phyloP scores from a whole-genome alignment of 1,140 invertebrate species.

The Portunus trituberculatus region DNA sequence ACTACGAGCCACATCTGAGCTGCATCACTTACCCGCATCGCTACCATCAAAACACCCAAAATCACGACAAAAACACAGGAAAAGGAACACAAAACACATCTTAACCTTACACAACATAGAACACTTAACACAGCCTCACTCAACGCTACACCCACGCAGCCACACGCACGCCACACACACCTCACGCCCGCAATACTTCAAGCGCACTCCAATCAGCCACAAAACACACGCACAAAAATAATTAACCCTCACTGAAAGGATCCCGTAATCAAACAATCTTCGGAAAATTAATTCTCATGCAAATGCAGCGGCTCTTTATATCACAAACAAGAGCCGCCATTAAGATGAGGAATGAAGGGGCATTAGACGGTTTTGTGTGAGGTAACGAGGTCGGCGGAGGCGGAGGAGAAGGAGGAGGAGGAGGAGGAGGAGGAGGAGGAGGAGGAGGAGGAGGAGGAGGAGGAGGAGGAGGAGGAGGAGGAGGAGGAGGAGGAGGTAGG shows the following conservation, averaged over 20 bases:
- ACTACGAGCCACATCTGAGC: too few relatives aligned
- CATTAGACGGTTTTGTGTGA: conserved; percentile 38
- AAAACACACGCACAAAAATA: background rate
- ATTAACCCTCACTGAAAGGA: background rate
- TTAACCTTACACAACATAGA: background rate
- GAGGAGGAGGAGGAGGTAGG: background rate
- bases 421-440: background rate
- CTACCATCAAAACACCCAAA: background rate
- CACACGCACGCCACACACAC: background rate
- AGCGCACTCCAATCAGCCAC: background rate
- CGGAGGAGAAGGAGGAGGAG: background rate
- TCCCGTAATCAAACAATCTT: background rate
- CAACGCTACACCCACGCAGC: background rate
- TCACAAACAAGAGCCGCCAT: conserved; percentile 30
- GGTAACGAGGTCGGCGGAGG: background rate
- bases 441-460: background rate
- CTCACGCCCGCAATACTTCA: background rate
- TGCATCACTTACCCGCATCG: background rate
- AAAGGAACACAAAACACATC: background rate
- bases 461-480: background rate
- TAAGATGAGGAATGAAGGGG: conserved; percentile 36
- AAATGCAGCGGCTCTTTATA: conserved; percentile 36
- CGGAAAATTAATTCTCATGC: conserved; percentile 53
- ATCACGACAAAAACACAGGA: background rate
- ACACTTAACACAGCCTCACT: background rate